Conservation (phyloP, 1,140 invertebrate species). For the Drosophila melanogaster region DNA sequence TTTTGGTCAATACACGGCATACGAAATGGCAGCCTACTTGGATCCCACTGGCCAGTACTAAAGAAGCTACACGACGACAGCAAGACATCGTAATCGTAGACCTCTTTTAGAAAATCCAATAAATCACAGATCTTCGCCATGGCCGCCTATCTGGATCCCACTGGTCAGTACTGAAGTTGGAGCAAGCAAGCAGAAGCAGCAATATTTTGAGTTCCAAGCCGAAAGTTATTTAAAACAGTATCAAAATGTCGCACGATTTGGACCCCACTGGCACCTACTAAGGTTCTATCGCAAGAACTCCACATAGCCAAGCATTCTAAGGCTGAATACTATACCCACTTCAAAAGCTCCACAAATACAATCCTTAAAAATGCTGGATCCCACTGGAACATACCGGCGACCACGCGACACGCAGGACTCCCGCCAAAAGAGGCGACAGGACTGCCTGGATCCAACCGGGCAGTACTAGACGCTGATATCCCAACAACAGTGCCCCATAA, state of each 20-base stretch:
- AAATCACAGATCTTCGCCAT: slow-evolving; percentile 38
- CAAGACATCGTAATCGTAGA: neutral
- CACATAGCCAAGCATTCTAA: neutral
- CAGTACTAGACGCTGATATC: slow-evolving; percentile 60
- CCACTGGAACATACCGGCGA: slow-evolving; percentile 79
- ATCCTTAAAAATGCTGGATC: slow-evolving; percentile 65
- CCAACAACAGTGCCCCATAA: slow-evolving; percentile 18
- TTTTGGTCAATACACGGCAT: slow-evolving; percentile 59
- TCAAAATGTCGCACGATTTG: slow-evolving; percentile 75
- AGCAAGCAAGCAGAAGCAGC: neutral
- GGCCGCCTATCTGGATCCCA: slow-evolving; percentile 77
- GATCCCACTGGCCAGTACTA: slow-evolving; percentile 72
- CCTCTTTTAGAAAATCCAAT: neutral
- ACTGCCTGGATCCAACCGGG: slow-evolving; percentile 75
- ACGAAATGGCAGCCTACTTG: slow-evolving; percentile 67
- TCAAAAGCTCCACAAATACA: slow-evolving; percentile 16
- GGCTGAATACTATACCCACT: neutral
- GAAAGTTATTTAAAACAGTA: slow-evolving; percentile 9
- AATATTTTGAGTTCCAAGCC: neutral
- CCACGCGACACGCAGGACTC: slow-evolving; percentile 63
- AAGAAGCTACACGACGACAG: slow-evolving; percentile 1
- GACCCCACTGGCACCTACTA: slow-evolving; percentile 84
- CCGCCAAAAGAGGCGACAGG: slow-evolving; percentile 63
- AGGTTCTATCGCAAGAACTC: neutral
- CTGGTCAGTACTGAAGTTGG: slow-evolving; percentile 73